Evolutionary conservation across 2,888 invertebrate genomes (phyloP).

Genomic region (Dexiosoma caninum): DNA sequence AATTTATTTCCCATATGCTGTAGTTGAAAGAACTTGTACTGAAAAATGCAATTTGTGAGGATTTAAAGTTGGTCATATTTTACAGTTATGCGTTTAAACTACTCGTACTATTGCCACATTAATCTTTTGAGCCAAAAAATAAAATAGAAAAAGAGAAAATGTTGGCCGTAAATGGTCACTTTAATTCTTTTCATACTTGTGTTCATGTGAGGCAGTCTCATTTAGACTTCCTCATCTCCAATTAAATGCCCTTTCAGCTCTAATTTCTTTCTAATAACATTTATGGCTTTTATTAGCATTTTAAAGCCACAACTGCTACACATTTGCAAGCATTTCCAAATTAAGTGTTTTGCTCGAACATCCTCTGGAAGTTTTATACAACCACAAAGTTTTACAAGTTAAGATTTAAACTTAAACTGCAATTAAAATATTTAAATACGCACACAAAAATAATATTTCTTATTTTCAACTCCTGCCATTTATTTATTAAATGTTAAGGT

Average conservation of each 20-base stretch:
- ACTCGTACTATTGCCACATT: neutral
- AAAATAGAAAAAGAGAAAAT: neutral
- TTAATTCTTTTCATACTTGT: neutral
- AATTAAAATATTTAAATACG: constrained; percentile 44
- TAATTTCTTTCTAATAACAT: constrained; percentile 16
- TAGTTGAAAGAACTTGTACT: constrained; percentile 16
- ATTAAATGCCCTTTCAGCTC: neutral
- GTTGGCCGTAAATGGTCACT: neutral
- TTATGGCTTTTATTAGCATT: constrained; percentile 21
- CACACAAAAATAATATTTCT: neutral
- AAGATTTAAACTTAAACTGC: constrained; percentile 30
- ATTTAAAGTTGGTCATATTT: constrained; percentile 17
- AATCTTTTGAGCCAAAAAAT: neutral
- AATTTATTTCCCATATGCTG: neutral
- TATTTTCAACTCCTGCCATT: neutral
- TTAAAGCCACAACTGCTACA: constrained; percentile 10
- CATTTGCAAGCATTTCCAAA: neutral
- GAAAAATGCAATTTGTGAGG: constrained; percentile 10
- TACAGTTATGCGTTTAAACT: constrained; percentile 10
- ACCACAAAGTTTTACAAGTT: constrained; percentile 1
- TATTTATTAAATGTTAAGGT: too few species aligned
- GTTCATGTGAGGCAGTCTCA: neutral
- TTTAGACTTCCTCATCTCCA: neutral
- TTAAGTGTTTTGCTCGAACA: neutral
- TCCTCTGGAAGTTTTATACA: constrained; percentile 7